Conservation (phyloP, 2,113 vertebrate species). For the Ailuropoda melanoleuca region DNA sequence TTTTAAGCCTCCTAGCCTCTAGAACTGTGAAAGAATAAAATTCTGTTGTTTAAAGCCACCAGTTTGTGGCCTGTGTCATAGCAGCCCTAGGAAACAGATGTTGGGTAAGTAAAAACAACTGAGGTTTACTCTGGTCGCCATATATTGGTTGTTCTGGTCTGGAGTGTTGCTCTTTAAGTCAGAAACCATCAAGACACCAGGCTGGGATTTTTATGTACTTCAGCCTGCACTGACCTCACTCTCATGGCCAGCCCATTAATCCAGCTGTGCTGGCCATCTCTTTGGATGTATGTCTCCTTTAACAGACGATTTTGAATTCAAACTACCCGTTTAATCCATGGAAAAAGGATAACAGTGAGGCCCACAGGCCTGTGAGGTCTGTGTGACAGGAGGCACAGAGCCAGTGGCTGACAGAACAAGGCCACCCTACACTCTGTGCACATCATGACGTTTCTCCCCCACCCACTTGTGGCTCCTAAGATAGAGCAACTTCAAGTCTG, state of each 20-base stretch:
- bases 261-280: neutral
- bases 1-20: neutral
- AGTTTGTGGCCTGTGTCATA: neutral
- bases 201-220: neutral
- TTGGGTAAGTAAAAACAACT: neutral
- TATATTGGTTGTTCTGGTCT: neutral
- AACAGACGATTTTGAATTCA: neutral
- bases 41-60: neutral
- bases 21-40: neutral
- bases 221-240: neutral
- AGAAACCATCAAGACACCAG: neutral
- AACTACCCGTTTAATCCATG: neutral
- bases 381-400: neutral
- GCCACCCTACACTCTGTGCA: neutral
- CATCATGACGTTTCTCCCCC: neutral
- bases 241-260: neutral
- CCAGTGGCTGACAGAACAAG: neutral
- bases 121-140: neutral
- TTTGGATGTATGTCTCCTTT: neutral
- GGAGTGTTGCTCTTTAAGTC: fast-evolving
- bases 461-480: neutral
- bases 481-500: neutral
- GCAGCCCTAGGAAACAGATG: too few species aligned
- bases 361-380: neutral
- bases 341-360: neutral